Conservation (phyloP, 1,140 invertebrate genomes). For the Zaprionus nigranus region DNA sequence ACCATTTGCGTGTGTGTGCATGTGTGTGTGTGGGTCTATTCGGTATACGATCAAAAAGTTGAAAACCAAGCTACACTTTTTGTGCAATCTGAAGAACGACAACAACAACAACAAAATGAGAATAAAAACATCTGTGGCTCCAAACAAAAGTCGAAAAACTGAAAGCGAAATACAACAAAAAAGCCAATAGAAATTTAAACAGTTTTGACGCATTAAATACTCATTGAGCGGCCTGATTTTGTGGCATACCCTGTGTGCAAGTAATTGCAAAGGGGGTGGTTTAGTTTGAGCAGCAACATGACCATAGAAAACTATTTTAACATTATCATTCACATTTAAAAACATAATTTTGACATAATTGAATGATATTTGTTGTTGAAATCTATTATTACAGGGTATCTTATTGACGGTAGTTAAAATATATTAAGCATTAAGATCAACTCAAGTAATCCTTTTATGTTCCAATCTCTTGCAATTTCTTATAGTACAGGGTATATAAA, state of each 20-base stretch:
- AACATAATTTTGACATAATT: too few relatives aligned
- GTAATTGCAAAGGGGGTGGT: too few relatives aligned
- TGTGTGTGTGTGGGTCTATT: conserved; percentile 32
- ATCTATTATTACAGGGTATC: too few relatives aligned
- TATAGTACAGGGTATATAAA: too few relatives aligned
- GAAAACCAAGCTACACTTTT: conserved; percentile 74
- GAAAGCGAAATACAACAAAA: conserved; percentile 63
- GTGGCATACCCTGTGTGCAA: conserved; percentile 6
- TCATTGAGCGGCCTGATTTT: conserved; percentile 56
- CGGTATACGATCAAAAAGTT: conserved; percentile 66
- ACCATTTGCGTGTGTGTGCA: conserved; percentile 69
- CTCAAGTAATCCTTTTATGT: too few relatives aligned
- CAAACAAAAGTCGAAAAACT: conserved; percentile 77
- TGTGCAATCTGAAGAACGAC: conserved; percentile 56
- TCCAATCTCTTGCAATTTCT: too few relatives aligned
- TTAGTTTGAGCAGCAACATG: too few relatives aligned
- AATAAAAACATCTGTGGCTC: conserved; percentile 63
- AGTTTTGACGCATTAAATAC: conserved; percentile 82
- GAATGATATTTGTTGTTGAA: too few relatives aligned
- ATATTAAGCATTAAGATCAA: too few relatives aligned
- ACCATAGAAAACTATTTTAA: too few relatives aligned
- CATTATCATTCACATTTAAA: background rate
- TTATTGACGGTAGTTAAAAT: too few relatives aligned
- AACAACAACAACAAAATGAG: conserved; percentile 35
- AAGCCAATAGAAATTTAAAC: conserved; percentile 81